Evolutionary conservation across 2,113 vertebrate species (phyloP).

Genomic region (Hystrix brachyura): DNA sequence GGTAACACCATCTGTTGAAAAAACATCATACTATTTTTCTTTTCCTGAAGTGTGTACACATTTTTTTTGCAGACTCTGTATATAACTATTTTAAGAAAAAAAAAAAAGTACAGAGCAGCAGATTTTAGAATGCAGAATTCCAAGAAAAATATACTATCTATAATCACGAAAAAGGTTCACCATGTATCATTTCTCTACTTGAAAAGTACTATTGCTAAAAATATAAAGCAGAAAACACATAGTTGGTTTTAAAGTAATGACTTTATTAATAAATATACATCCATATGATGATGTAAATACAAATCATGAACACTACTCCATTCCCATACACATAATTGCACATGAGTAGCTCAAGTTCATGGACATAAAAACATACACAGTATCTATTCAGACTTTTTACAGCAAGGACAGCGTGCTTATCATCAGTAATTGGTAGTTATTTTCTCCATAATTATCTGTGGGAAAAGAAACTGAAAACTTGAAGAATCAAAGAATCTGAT

Average conservation of each 20-base stretch:
- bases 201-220: neutral
- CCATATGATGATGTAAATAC: constrained; percentile 92
- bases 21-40: neutral
- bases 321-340: constrained; percentile 93
- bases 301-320: constrained; percentile 93
- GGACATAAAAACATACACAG: constrained; percentile 92
- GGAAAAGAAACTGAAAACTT: constrained; percentile 85
- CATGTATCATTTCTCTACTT: neutral
- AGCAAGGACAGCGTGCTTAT: constrained; percentile 89
- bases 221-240: constrained; percentile 38
- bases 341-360: constrained; percentile 92
- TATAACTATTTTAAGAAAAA: constrained; percentile 4
- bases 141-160: constrained; percentile 29
- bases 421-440: constrained; percentile 86
- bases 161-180: neutral
- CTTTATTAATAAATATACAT: constrained; percentile 94
- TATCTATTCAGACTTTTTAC: constrained; percentile 92
- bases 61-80: neutral
- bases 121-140: constrained; percentile 44
- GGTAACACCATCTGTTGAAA: neutral
- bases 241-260: constrained; percentile 88
- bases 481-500: constrained; percentile 87
- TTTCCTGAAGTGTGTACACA: neutral
- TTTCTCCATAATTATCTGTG: constrained; percentile 85
- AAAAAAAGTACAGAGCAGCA: neutral